A percentile compares a stretch with the other conserved stretches of the same genome.
These are phyloP conservation scores for Leptatherina wallacei DNA, from an alignment of 2,797 vertebrate species.

Conservation along the genomic window DNA sequence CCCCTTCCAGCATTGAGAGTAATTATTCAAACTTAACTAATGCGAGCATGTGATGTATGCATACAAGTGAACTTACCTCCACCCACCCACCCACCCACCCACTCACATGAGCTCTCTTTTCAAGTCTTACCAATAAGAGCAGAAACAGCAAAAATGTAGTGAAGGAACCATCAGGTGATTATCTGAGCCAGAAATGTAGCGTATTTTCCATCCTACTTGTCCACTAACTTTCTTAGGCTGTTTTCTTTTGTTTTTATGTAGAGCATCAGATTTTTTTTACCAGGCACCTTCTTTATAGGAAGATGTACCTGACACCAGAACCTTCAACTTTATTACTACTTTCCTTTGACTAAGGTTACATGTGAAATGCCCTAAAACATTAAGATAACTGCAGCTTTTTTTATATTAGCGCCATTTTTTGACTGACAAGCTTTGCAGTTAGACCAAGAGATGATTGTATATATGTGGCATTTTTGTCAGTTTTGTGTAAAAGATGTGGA, in stretches of 20 bases:
- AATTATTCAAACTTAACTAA: background rate
- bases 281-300: background rate
- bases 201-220: background rate
- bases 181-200: background rate
- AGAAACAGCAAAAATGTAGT: background rate
- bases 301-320: background rate
- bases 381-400: background rate
- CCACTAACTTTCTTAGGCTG: background rate
- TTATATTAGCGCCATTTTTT: background rate
- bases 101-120: background rate
- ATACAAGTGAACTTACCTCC: background rate
- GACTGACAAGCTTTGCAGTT: background rate
- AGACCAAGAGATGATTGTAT: background rate
- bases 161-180: background rate
- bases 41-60: background rate
- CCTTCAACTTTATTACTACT: background rate
- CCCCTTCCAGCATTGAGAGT: background rate
- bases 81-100: too few species aligned
- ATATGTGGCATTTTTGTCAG: background rate
- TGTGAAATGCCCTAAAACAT: background rate
- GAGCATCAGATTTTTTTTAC: background rate
- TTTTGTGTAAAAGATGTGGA: slow-evolving; percentile 3
- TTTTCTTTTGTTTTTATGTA: background rate
- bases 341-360: background rate
- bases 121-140: background rate